A percentile compares a stretch with the other conserved stretches of the same genome.
Evolutionary conservation across 2,113 vertebrate genomes (phyloP).

Genomic region (Colistium nudipinnis): DNA sequence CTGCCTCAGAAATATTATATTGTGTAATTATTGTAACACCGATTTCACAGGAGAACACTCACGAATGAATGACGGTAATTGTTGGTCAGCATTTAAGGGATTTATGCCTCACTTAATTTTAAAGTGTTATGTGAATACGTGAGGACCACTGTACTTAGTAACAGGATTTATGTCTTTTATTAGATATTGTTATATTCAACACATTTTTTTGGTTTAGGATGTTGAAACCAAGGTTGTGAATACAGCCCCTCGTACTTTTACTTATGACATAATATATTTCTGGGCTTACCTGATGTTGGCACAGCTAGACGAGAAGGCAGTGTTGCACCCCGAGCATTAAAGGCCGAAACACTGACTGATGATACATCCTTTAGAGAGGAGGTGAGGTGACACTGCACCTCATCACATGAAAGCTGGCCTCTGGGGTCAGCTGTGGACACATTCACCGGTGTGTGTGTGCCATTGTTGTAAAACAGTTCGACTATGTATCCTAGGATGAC

Average conservation of each 20-base stretch:
- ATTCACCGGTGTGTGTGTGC: not conserved
- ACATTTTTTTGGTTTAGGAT: not conserved
- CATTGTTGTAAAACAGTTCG: conserved; percentile 26
- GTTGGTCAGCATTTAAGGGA: too few species aligned
- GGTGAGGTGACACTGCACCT: conserved; percentile 27
- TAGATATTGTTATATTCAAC: too few species aligned
- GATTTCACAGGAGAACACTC: too few species aligned
- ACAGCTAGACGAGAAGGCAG: conserved; percentile 54
- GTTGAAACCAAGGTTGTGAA: not conserved
- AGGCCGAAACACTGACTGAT: conserved; percentile 62
- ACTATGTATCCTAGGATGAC: conserved; percentile 66
- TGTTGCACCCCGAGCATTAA: conserved; percentile 59
- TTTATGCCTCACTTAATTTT: too few species aligned
- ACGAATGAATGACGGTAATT: too few species aligned
- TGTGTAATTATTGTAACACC: not conserved
- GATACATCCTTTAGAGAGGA: conserved; percentile 40
- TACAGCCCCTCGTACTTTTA: not conserved
- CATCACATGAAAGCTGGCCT: conserved; percentile 9
- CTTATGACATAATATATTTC: not conserved
- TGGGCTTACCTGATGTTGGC: conserved; percentile 47
- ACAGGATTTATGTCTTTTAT: too few species aligned
- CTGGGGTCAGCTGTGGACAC: conserved; percentile 13
- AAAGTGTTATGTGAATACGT: too few species aligned
- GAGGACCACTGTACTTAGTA: too few species aligned
- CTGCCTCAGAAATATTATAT: not conserved